Evolutionary conservation across 2,797 vertebrate genomes (phyloP), one percentile per base, ranked within the genome.

Genomic region (Phoxinus dragarum): DNA sequence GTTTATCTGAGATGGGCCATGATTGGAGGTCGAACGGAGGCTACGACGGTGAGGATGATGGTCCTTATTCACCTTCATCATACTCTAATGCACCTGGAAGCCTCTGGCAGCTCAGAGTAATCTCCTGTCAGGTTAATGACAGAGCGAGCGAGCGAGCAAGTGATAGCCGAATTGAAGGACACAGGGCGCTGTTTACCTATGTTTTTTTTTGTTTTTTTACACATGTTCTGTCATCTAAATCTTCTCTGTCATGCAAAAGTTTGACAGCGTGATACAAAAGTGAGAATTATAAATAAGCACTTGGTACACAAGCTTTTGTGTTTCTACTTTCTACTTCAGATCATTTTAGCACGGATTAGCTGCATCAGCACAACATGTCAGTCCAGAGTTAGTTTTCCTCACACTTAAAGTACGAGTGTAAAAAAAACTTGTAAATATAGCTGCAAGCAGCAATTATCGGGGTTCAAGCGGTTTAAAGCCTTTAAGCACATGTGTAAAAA

Each of bases 161-260:
- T 6, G 11, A 10, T 49, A 19, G 27, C 44, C 0, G 4, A 40
- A 76, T n/a, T 59, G 61, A 76, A 81, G 71, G 61, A 81, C 84
- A 86, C 71, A 68, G 34, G 34, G 71, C 71, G 21, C 23, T 6
- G 1, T 59, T 59, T 68, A 69, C 49, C 19, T 36, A 36, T 38
- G 47, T 42, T 78, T 76, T 54, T 68, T 77, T 68, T 6, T 42
- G 23, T 78, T 76, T 67, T 77, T 77, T 68, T 3, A 42, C 75
- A 84, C 82, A 36, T 71, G 82, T 77, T 84, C 64, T 77, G 52
- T 69, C 49, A 84, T 78, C 82, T 34, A 84, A 78, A 84, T 59
- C 74, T 49, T 69, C 36, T 84, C 19, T 59, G 74, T 59, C 82
- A 78, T 71, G 73, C 16, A 77, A 23, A 77, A 14, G 34, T 69